phyloP scores from a whole-genome alignment of 1,140 invertebrate species.

The Proales similis region DNA sequence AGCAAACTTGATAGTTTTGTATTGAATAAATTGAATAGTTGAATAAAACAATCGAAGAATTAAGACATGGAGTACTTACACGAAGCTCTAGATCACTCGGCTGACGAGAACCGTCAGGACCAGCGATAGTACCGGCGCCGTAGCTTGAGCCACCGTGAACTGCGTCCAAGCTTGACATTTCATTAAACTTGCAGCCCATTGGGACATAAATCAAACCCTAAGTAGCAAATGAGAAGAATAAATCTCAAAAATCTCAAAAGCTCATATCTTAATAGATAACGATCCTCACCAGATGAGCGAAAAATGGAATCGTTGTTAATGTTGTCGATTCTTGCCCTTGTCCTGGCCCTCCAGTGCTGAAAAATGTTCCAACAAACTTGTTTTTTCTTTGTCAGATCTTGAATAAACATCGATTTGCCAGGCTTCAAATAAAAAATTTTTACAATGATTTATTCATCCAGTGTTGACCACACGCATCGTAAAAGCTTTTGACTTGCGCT shows the following conservation, averaged over 20 bases:
- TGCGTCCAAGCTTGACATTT: neutral
- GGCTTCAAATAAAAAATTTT: neutral
- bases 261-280: no score
- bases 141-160: slow-evolving; percentile 33
- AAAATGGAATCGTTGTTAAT: slow-evolving; percentile 22
- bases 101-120: neutral
- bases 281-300: slow-evolving; percentile 10
- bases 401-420: neutral
- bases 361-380: slow-evolving; percentile 32
- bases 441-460: slow-evolving; percentile 16
- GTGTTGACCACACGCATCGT: slow-evolving; percentile 20
- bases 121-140: slow-evolving; percentile 25
- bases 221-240: no score
- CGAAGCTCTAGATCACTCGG: slow-evolving; percentile 25
- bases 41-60: no score
- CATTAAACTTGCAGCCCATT: slow-evolving; percentile 34
- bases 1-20: no score
- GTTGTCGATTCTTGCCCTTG: slow-evolving; percentile 28
- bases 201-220: slow-evolving; percentile 23
- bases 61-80: no score
- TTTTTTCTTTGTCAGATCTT: neutral
- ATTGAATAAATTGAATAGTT: no score
- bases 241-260: no score
- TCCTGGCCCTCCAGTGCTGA: slow-evolving; percentile 7
- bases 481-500: slow-evolving; percentile 24